Evolutionary conservation across 2,797 vertebrate genomes (phyloP), one percentile per base, ranked within the genome.

Genomic region (Tolypeutes matacus): DNA sequence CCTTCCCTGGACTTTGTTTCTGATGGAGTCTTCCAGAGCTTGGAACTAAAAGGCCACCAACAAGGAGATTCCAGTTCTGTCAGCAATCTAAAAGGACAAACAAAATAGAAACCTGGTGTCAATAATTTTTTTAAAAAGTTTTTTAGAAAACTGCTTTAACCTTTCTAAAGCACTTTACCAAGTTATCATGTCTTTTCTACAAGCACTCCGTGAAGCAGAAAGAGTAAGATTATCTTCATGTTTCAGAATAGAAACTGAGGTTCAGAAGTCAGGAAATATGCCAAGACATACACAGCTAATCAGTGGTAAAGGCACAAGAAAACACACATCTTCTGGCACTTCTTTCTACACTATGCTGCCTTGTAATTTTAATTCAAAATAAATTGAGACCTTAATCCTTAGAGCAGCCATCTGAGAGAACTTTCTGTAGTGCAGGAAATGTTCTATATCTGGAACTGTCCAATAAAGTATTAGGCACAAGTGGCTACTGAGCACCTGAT

Each of bases 21-120:
- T 76, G 96, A 89, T 0, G 98, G 98, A 0, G 39, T 95, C 97
- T 98, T 99, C 99, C 99, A 99, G 53, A 99, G 98, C n/a, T 98
- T 98, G 97, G 98, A 98, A 93, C 99, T 98, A 89, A 99, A 99
- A 0, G 99, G 99, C 99, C 99, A 99, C 99, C 99, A 99, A 49
- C 99, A 97, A 0, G 99, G 99, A 95, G 99, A 99, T 96, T 99
- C 99, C 20, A 99, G 98, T 95, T 99, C 98, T 0, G 98, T 99
- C 90, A 99, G 96, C 76, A 99, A 98, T 97, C 99, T 99, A 97
- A 65, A 0, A 18, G 29, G 80, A 82, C 18, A 96, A 92, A 80
- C 12, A 49, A 86, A 82, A 90, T 5, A 87, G 72, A 90, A 49
- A 78, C 25, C 29, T 3, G 15, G 10, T 21, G 25, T 77, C 2